phyloP scores from a whole-genome alignment of 2,888 invertebrate species.

The Buathra laborator region DNA sequence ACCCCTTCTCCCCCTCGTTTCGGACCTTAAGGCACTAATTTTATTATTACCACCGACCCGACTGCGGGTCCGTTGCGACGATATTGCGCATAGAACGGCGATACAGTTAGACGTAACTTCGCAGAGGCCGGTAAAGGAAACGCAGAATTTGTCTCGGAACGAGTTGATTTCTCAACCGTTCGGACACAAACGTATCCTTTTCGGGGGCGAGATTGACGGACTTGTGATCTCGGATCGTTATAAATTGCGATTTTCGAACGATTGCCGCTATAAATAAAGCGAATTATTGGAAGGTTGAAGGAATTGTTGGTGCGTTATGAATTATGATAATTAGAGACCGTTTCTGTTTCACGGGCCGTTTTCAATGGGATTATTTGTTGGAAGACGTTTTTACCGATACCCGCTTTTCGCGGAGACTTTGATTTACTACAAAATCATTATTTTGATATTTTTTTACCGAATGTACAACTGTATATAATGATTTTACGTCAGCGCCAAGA shows the following conservation, averaged over 20 bases:
- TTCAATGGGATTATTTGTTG: background rate
- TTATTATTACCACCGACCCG: conserved; percentile 52
- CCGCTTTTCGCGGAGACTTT: background rate
- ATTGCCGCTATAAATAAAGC: conserved; percentile 1
- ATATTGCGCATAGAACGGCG: conserved; percentile 1
- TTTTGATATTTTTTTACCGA: background rate
- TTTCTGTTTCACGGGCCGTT: background rate
- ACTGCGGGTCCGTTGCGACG: background rate
- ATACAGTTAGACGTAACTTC: conserved; percentile 33
- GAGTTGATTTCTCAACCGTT: conserved; percentile 22
- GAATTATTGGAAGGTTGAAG: conserved; percentile 4
- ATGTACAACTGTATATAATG: background rate
- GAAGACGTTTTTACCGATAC: background rate
- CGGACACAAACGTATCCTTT: background rate
- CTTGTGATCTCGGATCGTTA: conserved; percentile 19
- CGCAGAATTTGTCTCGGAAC: conserved; percentile 10
- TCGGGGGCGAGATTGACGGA: background rate
- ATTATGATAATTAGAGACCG: background rate
- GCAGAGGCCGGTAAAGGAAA: background rate
- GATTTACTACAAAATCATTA: background rate
- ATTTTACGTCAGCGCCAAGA: background rate
- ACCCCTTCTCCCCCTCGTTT: background rate
- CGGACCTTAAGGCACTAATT: conserved; percentile 50
- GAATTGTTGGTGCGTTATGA: background rate
- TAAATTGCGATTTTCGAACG: conserved; percentile 29